A percentile compares a stretch with the other conserved stretches of the same genome.
These are phyloP conservation scores for Sclerodermus sp. DNA, from an alignment of 2,888 invertebrate species.

Conservation along the genomic window DNA sequence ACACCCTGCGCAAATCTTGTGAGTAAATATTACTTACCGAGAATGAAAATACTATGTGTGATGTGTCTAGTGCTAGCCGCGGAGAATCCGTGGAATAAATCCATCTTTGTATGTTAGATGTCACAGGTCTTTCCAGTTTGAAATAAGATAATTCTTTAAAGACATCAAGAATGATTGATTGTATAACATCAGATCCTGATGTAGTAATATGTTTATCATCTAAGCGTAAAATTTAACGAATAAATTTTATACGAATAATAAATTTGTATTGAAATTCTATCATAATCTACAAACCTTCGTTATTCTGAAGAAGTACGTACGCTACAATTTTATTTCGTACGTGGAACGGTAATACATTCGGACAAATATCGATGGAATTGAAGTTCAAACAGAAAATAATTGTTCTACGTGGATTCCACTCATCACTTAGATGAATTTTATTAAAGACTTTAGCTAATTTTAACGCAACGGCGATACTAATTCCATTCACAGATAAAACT, in stretches of 20 bases:
- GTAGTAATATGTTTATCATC: constrained; percentile 36
- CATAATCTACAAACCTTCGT: constrained; percentile 31
- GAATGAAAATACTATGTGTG: constrained; percentile 45
- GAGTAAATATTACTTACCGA: constrained; percentile 30
- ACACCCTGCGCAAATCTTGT: constrained; percentile 2
- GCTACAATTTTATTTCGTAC: constrained; percentile 37
- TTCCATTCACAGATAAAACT: constrained; percentile 40
- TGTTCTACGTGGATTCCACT: constrained; percentile 46
- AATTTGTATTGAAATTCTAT: too few species aligned
- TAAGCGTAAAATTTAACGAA: constrained; percentile 19
- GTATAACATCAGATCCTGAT: constrained; percentile 48
- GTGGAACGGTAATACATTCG: constrained; percentile 29
- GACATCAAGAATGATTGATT: constrained; percentile 37
- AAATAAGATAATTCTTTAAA: constrained; percentile 21
- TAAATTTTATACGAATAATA: too few species aligned
- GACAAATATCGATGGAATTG: constrained; percentile 36
- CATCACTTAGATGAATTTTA: constrained; percentile 27
- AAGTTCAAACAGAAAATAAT: constrained; percentile 45
- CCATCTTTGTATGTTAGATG: too few species aligned
- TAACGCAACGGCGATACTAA: constrained; percentile 37
- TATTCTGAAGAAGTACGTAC: constrained; percentile 41
- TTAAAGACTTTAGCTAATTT: constrained; percentile 40
- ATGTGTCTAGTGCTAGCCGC: constrained; percentile 35
- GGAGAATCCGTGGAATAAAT: background rate
- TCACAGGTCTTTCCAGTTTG: too few species aligned